Conservation (phyloP, 2,113 vertebrate genomes). For the Alligator sinensis region DNA sequence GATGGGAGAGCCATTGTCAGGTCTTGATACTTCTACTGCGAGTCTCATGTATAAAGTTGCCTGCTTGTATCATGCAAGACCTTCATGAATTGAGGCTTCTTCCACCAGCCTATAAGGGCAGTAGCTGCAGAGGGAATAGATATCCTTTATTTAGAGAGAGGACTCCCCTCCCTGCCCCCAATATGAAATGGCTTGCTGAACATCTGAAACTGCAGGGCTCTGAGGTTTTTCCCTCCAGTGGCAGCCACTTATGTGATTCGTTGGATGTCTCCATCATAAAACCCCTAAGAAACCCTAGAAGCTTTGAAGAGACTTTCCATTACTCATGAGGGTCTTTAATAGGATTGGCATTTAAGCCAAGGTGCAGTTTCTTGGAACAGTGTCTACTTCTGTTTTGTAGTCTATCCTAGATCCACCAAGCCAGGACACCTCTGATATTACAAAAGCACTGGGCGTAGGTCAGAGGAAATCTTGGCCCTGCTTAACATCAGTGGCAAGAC, state of each 20-base stretch:
- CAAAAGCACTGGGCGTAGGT: neutral
- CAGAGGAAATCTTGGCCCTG: neutral
- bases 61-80: too few relatives aligned
- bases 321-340: neutral
- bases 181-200: too few relatives aligned
- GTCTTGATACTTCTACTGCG: too few relatives aligned
- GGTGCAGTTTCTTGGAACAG: neutral
- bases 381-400: neutral
- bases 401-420: neutral
- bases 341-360: neutral
- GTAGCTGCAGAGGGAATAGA: too few relatives aligned
- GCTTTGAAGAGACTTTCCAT: neutral
- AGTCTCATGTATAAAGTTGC: too few relatives aligned
- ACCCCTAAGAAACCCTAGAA: too few relatives aligned
- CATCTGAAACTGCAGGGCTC: neutral
- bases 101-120: too few relatives aligned
- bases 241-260: too few relatives aligned
- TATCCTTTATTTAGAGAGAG: too few relatives aligned
- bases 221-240: neutral
- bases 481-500: neutral
- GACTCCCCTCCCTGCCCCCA: too few relatives aligned
- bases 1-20: neutral
- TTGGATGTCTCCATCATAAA: too few relatives aligned
- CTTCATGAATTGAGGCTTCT: too few relatives aligned
- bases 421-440: neutral